Evolutionary conservation across 37 sponge, comb jelly and placozoan genomes (phyloP), one percentile per base, ranked within the genome.

Genomic region (Aphrocallistes beatrix): DNA sequence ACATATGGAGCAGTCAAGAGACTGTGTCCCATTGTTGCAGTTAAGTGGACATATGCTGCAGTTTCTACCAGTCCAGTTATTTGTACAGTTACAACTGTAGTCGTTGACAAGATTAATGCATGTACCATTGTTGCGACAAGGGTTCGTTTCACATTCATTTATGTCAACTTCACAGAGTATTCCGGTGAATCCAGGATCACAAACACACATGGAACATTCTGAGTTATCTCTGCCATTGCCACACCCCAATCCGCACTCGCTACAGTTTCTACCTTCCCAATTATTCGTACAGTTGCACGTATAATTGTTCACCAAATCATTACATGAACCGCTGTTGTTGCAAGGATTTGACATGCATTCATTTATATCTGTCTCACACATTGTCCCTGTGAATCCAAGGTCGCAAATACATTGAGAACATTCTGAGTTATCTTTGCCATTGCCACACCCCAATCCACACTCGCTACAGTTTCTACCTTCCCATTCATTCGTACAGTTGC

Each of bases 61-160:
- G 37, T 81, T 81, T 47, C 17, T 47, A 13, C 49, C 49, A 13
- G 17, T 47, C 49, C 49, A 47, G 13, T 47, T 17, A 17, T 47
- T 47, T 17, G 1, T 38, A 90, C 91, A 90, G 30, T 3, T 23
- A 83, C 91, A 90, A 0, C 51, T 82, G 81, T 83, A 90, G 84
- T 60, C 39, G 38, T 82, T 40, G 13, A 51, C 0, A 1, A 32
- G 38, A 85, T 90, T 88, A 0, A 40, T 21, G 51, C 91, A 91
- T 37, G 48, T 81, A 13, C 83, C 89, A 86, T 86, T 84, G 82
- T 81, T 82, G 9, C 39, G 51, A 50, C 89, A 88, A 50, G 51
- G 49, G 28, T 37, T 38, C 17, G 23, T 36, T 19, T 23, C 51
- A 87, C 87, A 87, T 28, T 87, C 87, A 82, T 87, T 50, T 37